Percentiles rank a stretch among this genome's conserved stretches.
phyloP scores from a whole-genome alignment of 2,888 invertebrate genomes.

The Trachelus troglodyta region DNA sequence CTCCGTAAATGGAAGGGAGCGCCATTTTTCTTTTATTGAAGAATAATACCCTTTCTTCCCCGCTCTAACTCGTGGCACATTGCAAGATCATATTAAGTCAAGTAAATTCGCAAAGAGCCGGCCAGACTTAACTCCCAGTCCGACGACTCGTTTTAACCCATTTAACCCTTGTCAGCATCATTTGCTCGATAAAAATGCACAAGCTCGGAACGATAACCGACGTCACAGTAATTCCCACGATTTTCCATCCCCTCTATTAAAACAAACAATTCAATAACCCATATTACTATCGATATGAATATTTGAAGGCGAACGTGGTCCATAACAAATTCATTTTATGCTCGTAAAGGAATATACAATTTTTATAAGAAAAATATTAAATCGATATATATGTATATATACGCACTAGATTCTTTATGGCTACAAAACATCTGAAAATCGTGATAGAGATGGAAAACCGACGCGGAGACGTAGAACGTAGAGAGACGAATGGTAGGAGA shows the following conservation, averaged over 20 bases:
- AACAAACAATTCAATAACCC: neutral
- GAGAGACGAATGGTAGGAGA: slow-evolving; percentile 65
- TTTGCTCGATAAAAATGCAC: neutral
- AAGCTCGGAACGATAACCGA: neutral
- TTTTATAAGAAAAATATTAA: neutral
- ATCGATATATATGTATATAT: too few relatives aligned
- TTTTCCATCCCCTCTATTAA: neutral
- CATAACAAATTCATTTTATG: neutral
- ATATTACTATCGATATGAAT: neutral
- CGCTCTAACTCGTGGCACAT: neutral
- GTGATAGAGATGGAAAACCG: neutral
- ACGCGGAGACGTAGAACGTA: slow-evolving; percentile 52
- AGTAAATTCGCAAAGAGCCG: neutral
- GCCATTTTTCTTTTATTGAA: neutral
- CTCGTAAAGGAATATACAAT: neutral
- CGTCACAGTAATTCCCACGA: neutral
- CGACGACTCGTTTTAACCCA: neutral
- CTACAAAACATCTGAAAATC: neutral
- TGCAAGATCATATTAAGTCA: neutral
- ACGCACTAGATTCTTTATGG: neutral
- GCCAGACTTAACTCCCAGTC: neutral
- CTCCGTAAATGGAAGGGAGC: neutral
- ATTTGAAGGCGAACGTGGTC: neutral
- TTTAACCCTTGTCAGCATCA: neutral
- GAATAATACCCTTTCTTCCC: neutral